phyloP scores from a whole-genome alignment of 2,888 invertebrate genomes.

The Scaeva pyrastri region DNA sequence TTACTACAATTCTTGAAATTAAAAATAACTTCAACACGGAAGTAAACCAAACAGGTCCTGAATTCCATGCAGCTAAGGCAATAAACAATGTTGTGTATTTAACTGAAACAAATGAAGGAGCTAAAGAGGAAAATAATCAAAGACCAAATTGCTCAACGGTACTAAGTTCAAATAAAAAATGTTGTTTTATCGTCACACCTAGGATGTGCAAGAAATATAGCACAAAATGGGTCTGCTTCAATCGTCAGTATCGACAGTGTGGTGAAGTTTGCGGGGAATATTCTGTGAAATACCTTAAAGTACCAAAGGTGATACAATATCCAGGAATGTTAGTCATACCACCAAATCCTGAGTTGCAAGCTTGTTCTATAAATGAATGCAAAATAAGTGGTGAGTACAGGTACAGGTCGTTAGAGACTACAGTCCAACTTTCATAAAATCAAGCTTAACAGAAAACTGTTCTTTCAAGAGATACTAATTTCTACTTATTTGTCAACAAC shows the following conservation, averaged over 20 bases:
- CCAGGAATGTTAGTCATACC: slow-evolving; percentile 57
- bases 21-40: slow-evolving; percentile 44
- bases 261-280: slow-evolving; percentile 60
- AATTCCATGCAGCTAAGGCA: not conserved
- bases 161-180: slow-evolving; percentile 35
- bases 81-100: slow-evolving; percentile 36
- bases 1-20: slow-evolving; percentile 60
- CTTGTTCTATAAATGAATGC: slow-evolving; percentile 19
- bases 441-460: no score
- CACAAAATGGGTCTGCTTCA: slow-evolving; percentile 67
- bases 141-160: not conserved
- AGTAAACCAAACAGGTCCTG: slow-evolving; percentile 45
- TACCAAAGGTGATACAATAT: slow-evolving; percentile 46
- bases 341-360: slow-evolving; percentile 44
- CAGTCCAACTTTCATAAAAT: no score
- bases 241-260: slow-evolving; percentile 69
- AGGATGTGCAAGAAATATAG: slow-evolving; percentile 63
- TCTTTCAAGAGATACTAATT: no score
- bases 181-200: slow-evolving; percentile 72
- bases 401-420: no score
- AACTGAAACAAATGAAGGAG: slow-evolving; percentile 8
- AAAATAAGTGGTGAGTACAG: slow-evolving; percentile 36
- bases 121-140: not conserved
- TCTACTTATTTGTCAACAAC: no score
- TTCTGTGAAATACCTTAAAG: slow-evolving; percentile 54